A percentile compares a stretch with the other conserved stretches of the same genome.
These are phyloP conservation scores for Bubo scandiacus DNA, from an alignment of 2,113 vertebrate species.

Conservation along the genomic window DNA sequence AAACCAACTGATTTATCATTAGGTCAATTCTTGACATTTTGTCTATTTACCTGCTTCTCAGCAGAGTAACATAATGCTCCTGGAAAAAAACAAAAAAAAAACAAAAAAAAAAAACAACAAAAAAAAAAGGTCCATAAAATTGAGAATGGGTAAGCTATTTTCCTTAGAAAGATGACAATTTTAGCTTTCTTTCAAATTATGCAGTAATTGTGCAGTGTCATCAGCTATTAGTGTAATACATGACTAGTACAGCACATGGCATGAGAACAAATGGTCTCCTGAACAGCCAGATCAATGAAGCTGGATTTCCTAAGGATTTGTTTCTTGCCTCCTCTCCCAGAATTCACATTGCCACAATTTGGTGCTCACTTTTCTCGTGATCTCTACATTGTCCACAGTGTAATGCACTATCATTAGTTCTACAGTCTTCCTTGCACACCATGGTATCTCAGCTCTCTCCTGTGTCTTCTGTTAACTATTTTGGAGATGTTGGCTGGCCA, in stretches of 20 bases:
- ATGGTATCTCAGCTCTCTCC: not conserved
- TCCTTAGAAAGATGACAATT: not conserved
- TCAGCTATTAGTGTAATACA: not conserved
- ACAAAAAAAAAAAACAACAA: not conserved
- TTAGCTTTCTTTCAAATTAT: not conserved
- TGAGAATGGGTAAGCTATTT: not conserved
- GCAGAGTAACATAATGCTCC: not conserved
- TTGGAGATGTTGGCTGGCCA: not conserved
- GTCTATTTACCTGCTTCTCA: not conserved
- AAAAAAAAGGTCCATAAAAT: not conserved
- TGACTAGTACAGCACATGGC: not conserved
- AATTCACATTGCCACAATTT: rapidly evolving
- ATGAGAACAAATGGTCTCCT: not conserved
- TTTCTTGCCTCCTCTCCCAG: not conserved
- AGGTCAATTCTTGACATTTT: not conserved
- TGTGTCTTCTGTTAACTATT: not conserved
- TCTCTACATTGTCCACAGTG: rapidly evolving
- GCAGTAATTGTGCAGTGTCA: not conserved
- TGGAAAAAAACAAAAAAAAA: too few species aligned
- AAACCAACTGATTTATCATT: not conserved
- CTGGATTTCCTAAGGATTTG: not conserved
- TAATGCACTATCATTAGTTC: not conserved
- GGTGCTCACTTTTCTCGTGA: not conserved
- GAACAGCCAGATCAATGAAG: not conserved
- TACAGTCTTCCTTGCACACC: not conserved